Percentiles rank a stretch among this genome's conserved stretches.
These are phyloP conservation scores for Acromyrmex heyeri DNA, from an alignment of 1,140 invertebrate species.

Conservation along the genomic window DNA sequence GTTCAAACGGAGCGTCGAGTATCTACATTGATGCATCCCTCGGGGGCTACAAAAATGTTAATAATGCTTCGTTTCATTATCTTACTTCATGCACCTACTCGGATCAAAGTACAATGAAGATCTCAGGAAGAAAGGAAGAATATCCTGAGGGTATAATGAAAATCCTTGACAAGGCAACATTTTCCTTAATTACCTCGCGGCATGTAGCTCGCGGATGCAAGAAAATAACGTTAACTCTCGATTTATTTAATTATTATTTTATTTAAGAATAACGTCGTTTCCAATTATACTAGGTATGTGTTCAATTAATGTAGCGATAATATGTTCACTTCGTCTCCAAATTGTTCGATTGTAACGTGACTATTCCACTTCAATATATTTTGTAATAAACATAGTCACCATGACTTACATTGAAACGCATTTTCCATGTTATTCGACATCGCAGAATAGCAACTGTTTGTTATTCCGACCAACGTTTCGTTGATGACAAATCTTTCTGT, in stretches of 20 bases:
- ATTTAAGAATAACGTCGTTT: background rate
- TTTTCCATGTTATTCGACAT: constrained; percentile 6
- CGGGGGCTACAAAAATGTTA: constrained; percentile 62
- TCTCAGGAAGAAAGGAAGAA: constrained; percentile 52
- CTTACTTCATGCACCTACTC: constrained; percentile 27
- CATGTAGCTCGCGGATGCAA: background rate
- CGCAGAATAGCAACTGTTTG: background rate
- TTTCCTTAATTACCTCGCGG: constrained; percentile 53
- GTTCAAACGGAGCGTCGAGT: constrained; percentile 21
- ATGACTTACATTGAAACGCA: background rate
- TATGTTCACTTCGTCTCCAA: background rate
- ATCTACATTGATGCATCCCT: constrained; percentile 48
- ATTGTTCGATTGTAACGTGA: background rate
- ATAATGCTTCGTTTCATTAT: constrained; percentile 64
- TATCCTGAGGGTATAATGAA: constrained; percentile 55
- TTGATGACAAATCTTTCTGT: background rate
- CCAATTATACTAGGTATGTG: background rate
- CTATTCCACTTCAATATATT: background rate
- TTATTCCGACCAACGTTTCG: background rate
- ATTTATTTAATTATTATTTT: constrained; percentile 14
- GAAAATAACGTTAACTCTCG: background rate
- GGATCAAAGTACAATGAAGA: constrained; percentile 59
- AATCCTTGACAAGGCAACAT: constrained; percentile 45
- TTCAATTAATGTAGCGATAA: background rate
- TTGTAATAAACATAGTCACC: background rate